Evolutionary conservation across 1,140 invertebrate genomes (phyloP), one percentile per base, ranked within the genome.

Genomic region (Wiebesia pumilae): DNA sequence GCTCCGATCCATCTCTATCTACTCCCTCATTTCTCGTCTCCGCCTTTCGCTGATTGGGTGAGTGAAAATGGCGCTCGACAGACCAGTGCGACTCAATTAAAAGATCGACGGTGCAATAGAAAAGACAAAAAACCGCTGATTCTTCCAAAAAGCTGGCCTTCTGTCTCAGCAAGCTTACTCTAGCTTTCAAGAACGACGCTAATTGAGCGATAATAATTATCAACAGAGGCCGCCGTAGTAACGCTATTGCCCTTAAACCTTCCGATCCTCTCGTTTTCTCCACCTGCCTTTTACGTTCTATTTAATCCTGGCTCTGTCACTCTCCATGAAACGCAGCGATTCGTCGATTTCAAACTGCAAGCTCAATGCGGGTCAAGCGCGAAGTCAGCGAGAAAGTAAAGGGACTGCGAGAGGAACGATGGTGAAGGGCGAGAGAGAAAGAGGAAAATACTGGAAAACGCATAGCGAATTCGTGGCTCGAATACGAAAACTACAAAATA

Each of bases 291-390:
- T 71, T 27, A 40, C 58, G 43, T 35, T 73, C 3, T 33, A 71
- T 83, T 80, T 83, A n/a, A 35, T 54, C 21, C 87, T 85, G 83
- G 19, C 54, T 58, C 54, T 3, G 19, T 21, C 43, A 6, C 14
- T 47, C 43, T 47, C 14, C 43, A 14, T 47, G 6, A 27, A 62
- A 27, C 58, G 58, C 24, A 21, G 88, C 51, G 62, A 14, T 78
- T 77, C 89, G 65, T 69, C 51, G 47, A 80, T 62, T 58, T 35
- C 88, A 89, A 90, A 91, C 89, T 62, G 87, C 35, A 77, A 58
- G 84, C 86, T 89, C 89, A 90, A 92, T 91, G 90, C 92, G 89
- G 91, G 90, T 92, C 90, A 92, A 92, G 91, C 91, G 88, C 89
- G 82, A 89, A 90, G 89, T 90, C 88, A 90, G 89, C 87, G 43